A percentile compares a stretch with the other conserved stretches of the same genome.
phyloP scores from a whole-genome alignment of 2,888 invertebrate species.

The Leptinotarsa haldemani region DNA sequence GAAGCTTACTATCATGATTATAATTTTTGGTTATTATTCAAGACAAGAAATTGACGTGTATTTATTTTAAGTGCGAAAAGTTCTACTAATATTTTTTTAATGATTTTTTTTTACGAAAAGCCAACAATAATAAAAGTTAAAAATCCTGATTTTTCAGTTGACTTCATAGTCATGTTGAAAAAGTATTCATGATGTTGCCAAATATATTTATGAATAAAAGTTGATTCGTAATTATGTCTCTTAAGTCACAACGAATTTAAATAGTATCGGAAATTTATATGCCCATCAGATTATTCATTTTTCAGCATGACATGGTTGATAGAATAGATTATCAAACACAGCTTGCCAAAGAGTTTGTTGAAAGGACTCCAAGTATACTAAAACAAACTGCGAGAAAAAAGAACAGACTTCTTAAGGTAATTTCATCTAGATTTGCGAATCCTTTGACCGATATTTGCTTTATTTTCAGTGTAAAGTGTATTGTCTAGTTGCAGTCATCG shows the following conservation, averaged over 20 bases:
- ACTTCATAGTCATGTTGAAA: no score
- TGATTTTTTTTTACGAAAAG: no score
- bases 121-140: no score
- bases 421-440: neutral
- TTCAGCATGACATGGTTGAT: conserved; percentile 75
- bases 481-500: conserved; percentile 13
- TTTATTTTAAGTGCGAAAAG: no score
- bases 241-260: no score
- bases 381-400: conserved; percentile 68
- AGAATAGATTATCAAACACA: conserved; percentile 76
- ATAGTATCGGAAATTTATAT: no score
- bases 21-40: neutral
- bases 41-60: neutral
- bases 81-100: no score
- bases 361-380: conserved; percentile 69
- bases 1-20: neutral
- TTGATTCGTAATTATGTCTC: no score
- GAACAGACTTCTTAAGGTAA: conserved; percentile 69
- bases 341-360: conserved; percentile 72
- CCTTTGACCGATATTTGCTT: neutral
- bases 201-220: no score
- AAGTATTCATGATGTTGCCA: no score
- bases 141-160: no score
- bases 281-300: conserved; percentile 33
- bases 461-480: conserved; percentile 28